Evolutionary conservation across 2,888 invertebrate genomes (phyloP).

Genomic region (Neoitamus cyanurus): DNA sequence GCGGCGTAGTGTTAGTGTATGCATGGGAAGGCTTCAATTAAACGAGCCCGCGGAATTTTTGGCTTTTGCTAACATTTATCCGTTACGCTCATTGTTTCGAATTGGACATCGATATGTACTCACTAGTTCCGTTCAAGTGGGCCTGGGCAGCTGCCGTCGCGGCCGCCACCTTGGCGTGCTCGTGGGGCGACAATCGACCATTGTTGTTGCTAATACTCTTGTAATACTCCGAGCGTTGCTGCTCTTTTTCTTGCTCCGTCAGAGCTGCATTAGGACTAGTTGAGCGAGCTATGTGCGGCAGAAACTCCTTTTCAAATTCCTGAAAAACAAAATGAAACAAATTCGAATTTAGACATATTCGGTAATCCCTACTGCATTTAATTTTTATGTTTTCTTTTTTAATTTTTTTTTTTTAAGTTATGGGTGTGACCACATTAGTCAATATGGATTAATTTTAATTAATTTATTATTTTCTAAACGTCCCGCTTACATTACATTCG

Average conservation of each 20-base stretch:
- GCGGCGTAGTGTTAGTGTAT: neutral
- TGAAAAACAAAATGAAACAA: slow-evolving; percentile 55
- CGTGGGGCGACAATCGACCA: slow-evolving; percentile 53
- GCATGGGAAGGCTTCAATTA: neutral
- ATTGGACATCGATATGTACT: slow-evolving; percentile 68
- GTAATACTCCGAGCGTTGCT: slow-evolving; percentile 52
- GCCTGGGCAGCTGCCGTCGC: slow-evolving; percentile 69
- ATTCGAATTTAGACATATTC: neutral
- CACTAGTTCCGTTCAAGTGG: slow-evolving; percentile 75
- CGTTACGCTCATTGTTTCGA: slow-evolving; percentile 46
- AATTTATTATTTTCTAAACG: too few species aligned
- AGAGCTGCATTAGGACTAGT: slow-evolving; percentile 54
- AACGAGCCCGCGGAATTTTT: slow-evolving; percentile 6
- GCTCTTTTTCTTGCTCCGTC: slow-evolving; percentile 58
- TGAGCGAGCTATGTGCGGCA: slow-evolving; percentile 60
- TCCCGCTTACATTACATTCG: too few species aligned
- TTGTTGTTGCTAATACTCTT: neutral
- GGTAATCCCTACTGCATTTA: neutral
- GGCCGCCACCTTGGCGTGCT: slow-evolving; percentile 64
- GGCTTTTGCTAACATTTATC: neutral
- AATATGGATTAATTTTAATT: too few species aligned
- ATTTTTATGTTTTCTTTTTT: neutral
- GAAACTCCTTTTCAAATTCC: slow-evolving; percentile 64
- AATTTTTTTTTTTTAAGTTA: neutral
- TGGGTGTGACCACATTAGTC: too few species aligned